phyloP scores from a whole-genome alignment of 1,140 invertebrate species.

The Nylanderia fulva region DNA sequence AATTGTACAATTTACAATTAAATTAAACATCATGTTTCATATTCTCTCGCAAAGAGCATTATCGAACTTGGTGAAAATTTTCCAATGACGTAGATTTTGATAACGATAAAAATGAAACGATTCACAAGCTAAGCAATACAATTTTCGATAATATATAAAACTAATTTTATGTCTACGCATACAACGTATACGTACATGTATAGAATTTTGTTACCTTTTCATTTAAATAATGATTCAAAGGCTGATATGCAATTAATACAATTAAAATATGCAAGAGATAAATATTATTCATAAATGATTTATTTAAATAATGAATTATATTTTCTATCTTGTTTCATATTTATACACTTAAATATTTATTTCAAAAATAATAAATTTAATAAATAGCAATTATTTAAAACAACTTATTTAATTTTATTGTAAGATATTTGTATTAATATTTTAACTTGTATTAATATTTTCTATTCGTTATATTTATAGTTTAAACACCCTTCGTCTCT shows the following conservation, averaged over 20 bases:
- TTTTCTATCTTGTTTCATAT: neutral
- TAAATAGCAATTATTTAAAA: neutral
- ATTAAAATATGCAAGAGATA: neutral
- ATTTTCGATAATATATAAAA: neutral
- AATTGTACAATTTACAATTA: conserved; percentile 41
- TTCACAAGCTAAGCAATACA: neutral
- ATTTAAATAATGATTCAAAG: neutral
- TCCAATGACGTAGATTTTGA: conserved; percentile 35
- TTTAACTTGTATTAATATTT: conserved; percentile 59
- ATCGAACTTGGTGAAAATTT: conserved; percentile 35
- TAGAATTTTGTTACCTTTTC: neutral
- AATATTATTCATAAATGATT: neutral
- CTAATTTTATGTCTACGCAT: neutral
- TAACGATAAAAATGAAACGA: conserved; percentile 17
- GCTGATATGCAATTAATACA: neutral
- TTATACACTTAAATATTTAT: neutral
- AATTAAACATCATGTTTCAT: conserved; percentile 31
- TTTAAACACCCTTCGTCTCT: conserved; percentile 84
- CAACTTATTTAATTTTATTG: neutral
- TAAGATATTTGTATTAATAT: neutral
- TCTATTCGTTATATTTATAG: conserved; percentile 83
- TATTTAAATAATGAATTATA: neutral
- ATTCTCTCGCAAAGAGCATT: conserved; percentile 9
- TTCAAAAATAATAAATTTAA: neutral
- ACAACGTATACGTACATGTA: too few relatives aligned